phyloP scores from a whole-genome alignment of 1,140 invertebrate genomes.

The Hyposmocoma kahamanoa region DNA sequence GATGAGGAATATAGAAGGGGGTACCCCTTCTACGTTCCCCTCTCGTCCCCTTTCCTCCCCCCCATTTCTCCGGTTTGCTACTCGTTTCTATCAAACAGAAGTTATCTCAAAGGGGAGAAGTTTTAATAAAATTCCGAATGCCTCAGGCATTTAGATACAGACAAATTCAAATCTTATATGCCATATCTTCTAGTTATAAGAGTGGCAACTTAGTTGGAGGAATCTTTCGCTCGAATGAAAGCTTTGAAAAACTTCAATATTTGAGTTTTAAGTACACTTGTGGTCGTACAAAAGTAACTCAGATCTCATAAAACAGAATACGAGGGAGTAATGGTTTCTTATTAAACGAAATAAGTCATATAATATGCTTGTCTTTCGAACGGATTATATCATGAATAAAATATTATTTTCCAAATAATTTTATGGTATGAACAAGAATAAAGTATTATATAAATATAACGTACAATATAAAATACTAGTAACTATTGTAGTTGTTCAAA shows the following conservation, averaged over 20 bases:
- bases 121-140: conserved; percentile 66
- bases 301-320: conserved; percentile 21
- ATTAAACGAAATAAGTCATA: no score
- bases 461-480: no score
- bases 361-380: no score
- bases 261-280: conserved; percentile 17
- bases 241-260: conserved; percentile 34
- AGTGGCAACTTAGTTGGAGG: conserved; percentile 29
- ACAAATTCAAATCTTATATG: conserved; percentile 33
- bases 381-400: no score
- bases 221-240: conserved; percentile 26
- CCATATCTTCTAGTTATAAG: conserved; percentile 37
- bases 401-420: no score
- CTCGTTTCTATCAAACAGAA: conserved; percentile 62
- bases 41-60: conserved; percentile 9
- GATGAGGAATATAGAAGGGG: no score
- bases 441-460: no score
- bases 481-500: no score
- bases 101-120: conserved; percentile 61
- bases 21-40: conserved; percentile 10
- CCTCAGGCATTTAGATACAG: conserved; percentile 43
- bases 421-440: no score
- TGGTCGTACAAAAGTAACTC: conserved; percentile 16
- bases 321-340: no score
- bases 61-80: conserved; percentile 11